Evolutionary conservation across 2,113 vertebrate genomes (phyloP).

Genomic region (Channa maculata): DNA sequence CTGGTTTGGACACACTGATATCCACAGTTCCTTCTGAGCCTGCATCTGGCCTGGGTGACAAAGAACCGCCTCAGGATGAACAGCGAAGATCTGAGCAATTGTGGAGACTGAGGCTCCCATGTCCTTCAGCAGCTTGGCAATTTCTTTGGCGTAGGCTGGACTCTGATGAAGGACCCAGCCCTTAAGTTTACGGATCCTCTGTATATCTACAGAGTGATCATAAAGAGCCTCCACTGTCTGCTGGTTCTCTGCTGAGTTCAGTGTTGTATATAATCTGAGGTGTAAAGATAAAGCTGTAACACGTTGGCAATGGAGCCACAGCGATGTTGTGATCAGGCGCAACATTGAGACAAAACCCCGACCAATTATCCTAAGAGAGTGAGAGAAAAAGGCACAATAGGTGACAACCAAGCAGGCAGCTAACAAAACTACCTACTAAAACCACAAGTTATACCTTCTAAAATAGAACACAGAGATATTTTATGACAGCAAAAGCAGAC

Average conservation of each 20-base stretch:
- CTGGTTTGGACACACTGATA: slow-evolving; percentile 85
- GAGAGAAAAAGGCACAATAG: slow-evolving; percentile 8
- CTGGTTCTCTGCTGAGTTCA: slow-evolving; percentile 83
- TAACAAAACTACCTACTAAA: not conserved
- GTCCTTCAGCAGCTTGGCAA: slow-evolving; percentile 82
- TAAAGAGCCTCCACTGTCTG: slow-evolving; percentile 84
- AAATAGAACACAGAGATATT: not conserved
- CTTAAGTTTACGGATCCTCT: slow-evolving; percentile 89
- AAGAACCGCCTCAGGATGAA: slow-evolving; percentile 90
- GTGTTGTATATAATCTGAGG: slow-evolving; percentile 46
- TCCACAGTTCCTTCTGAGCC: slow-evolving; percentile 88
- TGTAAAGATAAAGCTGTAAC: slow-evolving; percentile 26
- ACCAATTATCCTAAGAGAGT: slow-evolving; percentile 17
- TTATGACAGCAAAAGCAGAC: not conserved
- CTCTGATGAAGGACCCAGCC: slow-evolving; percentile 89
- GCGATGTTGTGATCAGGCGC: slow-evolving; percentile 58
- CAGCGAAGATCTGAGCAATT: slow-evolving; percentile 86
- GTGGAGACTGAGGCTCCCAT: slow-evolving; percentile 84
- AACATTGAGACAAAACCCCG: slow-evolving; percentile 71
- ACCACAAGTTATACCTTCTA: not conserved
- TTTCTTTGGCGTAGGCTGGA: slow-evolving; percentile 85
- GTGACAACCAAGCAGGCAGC: not conserved
- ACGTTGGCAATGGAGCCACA: slow-evolving; percentile 63
- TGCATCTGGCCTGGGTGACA: slow-evolving; percentile 84
- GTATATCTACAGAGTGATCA: slow-evolving; percentile 87